Percentiles rank a stretch among this genome's conserved stretches.
These are phyloP conservation scores for Macroglossus sobrinus DNA, from an alignment of 2,113 vertebrate genomes.

Conservation along the genomic window DNA sequence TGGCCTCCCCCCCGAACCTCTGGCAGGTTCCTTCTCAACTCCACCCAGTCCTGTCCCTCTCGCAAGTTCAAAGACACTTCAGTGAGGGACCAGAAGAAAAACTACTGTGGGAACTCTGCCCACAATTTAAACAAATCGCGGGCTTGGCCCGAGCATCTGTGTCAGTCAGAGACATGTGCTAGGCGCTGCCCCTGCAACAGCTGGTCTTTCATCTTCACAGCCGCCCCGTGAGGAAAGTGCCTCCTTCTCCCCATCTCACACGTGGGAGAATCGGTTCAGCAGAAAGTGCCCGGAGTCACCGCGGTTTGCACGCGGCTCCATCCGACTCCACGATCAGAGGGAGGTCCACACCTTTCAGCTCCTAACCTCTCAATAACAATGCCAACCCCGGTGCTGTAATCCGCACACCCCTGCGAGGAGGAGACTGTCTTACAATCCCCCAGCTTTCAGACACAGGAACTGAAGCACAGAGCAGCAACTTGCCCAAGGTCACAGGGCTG, in stretches of 20 bases:
- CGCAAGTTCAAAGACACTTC: background rate
- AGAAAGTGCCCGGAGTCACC: background rate
- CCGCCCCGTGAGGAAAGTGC: background rate
- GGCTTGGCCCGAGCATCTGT: background rate
- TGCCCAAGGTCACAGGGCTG: background rate
- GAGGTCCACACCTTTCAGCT: background rate
- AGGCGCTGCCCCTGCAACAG: background rate
- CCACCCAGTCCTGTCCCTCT: background rate
- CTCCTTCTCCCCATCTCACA: background rate
- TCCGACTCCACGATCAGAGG: background rate
- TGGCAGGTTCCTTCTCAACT: background rate
- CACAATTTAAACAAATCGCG: background rate
- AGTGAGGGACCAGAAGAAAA: background rate
- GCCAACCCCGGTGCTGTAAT: fast-evolving
- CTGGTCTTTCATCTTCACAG: background rate
- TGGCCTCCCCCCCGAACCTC: background rate
- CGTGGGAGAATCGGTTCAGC: background rate
- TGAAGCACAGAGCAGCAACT: background rate
- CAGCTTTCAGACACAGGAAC: background rate
- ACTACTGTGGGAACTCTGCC: background rate
- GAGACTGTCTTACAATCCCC: too few species aligned
- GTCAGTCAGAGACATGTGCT: too few species aligned
- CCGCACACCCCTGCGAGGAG: fast-evolving
- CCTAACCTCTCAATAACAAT: background rate
- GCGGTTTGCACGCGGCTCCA: background rate